Base-by-base conservation (phyloP, 2,113 vertebrate species). In the Phainopepla nitens region DNA sequence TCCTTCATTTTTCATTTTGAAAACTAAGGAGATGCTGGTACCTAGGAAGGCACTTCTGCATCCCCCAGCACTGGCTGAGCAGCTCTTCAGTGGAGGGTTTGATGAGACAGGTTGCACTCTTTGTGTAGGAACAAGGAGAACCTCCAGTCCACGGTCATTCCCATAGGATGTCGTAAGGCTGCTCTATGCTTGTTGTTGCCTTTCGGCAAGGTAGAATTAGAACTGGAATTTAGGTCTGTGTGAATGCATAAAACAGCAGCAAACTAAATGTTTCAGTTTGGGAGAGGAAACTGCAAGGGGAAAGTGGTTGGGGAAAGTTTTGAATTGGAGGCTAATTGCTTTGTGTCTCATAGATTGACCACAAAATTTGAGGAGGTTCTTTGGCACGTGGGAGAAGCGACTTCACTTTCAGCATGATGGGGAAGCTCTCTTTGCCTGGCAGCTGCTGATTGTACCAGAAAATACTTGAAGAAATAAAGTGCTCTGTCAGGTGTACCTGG, bases 351-450 rank as follows among this genome's bases (percentile, higher is more conserved):
- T 42, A 39, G 41, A 72, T 6, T 60, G 22, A 27, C 25, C 39
- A 49, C 58, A 75, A 36, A 77, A 20, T 60, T n/a, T 23, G 76
- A 69, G 17, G 15, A 41, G 41, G 7, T 75, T 86, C 16, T 54
- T 8, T 42, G 54, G 29, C 20, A 18, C 1, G 0, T 20, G 45
- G 22, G 41, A 81, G 41, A 57, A 72, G 50, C 0, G 0, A 29
- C 22, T 78, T 2, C 1, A 10, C 33, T 89, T 58, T n/a, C 23
- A 47, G 15, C 33, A 10, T 3, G 13, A 9, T 14, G 29, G 12
- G 17, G 39, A 57, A 3, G 29, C 41, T 68, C 29, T 68, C 49
- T 87, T 58, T 72, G 21, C 33, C 31, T 82, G 71, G 29, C 39
- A 69, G n/a, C 41, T 70, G n/a, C 50, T 91, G 69, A 24, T 36